Conservation (phyloP, 2,888 invertebrate species). For the Amphipyra berbera region DNA sequence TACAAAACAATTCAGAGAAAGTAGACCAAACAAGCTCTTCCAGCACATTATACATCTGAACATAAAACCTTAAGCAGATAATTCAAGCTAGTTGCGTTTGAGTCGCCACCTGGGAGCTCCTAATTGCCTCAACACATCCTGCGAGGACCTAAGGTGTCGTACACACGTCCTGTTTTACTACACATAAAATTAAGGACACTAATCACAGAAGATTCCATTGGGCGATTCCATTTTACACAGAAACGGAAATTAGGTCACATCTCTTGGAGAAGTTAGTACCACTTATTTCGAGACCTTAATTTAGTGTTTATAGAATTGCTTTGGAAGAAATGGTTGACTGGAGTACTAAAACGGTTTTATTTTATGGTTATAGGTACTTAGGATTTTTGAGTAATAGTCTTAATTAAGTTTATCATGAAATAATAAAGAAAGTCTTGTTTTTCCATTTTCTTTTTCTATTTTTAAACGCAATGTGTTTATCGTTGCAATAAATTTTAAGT, state of each 20-base stretch:
- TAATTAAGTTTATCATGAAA: conserved; percentile 15
- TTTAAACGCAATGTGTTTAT: neutral
- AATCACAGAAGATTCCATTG: conserved; percentile 57
- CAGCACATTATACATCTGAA: conserved; percentile 54
- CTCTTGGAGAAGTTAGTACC: conserved; percentile 34
- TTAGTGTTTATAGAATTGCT: conserved; percentile 50
- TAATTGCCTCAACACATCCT: conserved; percentile 80
- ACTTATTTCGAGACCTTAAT: conserved; percentile 45
- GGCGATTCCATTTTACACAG: conserved; percentile 29
- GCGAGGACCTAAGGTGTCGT: conserved; percentile 57
- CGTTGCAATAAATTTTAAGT: conserved; percentile 5
- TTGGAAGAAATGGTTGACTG: conserved; percentile 29
- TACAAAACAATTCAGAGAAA: neutral
- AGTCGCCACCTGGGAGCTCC: conserved; percentile 84
- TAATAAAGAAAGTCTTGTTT: neutral
- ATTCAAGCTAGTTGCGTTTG: conserved; percentile 80
- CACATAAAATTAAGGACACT: conserved; percentile 66
- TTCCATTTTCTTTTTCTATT: neutral
- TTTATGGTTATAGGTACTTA: conserved; percentile 26
- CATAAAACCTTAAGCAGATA: conserved; percentile 82
- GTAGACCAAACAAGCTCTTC: conserved; percentile 47
- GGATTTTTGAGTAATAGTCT: conserved; percentile 9
- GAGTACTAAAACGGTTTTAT: conserved; percentile 31
- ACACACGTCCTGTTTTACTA: conserved; percentile 63
- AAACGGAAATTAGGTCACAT: conserved; percentile 56